Base-by-base conservation (phyloP, 2,888 invertebrate genomes). In the Amphiduros pacificus region DNA sequence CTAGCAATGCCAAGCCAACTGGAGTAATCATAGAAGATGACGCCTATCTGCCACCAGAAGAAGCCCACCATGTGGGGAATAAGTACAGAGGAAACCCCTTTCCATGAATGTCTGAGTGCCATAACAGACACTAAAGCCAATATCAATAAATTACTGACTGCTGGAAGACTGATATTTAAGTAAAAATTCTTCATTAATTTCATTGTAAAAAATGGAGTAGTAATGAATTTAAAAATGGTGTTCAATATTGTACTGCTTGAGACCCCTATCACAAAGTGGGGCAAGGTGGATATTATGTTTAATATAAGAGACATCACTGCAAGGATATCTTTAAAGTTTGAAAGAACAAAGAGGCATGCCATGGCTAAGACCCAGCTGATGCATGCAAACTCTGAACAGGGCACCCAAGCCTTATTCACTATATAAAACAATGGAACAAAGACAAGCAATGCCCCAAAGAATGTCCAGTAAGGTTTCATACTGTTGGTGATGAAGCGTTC, bases 1-100 rank as follows among this genome's bases (percentile, higher is more conserved):
- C 60, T 41, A 2, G 60, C 60, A 14, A 60, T 20, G 6, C 60
- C 60, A 9, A 60, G 24, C 60, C 60, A 60, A 6, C 55, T 49
- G 48, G 60, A 44, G 31, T 60, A 24, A 22, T 49, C 49, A 27
- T 29, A 60, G 29, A 41, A 60, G 14, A 55, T 20, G n/a, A 55
- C 55, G 3, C 17, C 60, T 22, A 60, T 32, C 26, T 60, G 54
- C 29, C 40, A 41, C 60, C 60, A 60, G 28, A 55, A 54, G 55
- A 60, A 60, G n/a, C 51, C 51, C 2, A 60, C 32, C 22, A 54
- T 24, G 20, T 55, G 60, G 6, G 60, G 60, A 28, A 60, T n/a
- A 9, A 60, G 31, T 1, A 54, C 54, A 14, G 26, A 27, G 48
- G 44, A 55, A 4, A 55, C 24, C 14, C 55, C 55, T 2, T n/a